A percentile compares a stretch with the other conserved stretches of the same genome.
Conservation (phyloP, 2,888 invertebrate species). For the Drosophila pseudotalamancana region DNA sequence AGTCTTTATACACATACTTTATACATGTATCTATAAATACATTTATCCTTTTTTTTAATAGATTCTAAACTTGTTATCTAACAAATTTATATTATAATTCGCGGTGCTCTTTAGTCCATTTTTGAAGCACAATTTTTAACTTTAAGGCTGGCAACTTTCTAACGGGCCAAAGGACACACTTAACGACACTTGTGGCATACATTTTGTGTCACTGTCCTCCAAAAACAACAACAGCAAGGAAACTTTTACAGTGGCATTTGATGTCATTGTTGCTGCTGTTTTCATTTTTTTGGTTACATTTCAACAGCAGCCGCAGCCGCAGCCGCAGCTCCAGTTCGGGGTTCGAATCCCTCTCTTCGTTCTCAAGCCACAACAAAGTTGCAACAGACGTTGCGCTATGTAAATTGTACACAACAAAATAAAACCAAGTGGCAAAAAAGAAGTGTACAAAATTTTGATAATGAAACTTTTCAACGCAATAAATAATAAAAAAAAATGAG, state of each 20-base stretch:
- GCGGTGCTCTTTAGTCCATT: too few species aligned
- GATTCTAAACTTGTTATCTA: too few species aligned
- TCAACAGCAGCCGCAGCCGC: slow-evolving; percentile 34
- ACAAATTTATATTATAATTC: too few species aligned
- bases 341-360: neutral
- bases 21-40: too few species aligned
- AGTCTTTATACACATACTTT: too few species aligned
- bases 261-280: slow-evolving; percentile 63
- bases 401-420: slow-evolving; percentile 55
- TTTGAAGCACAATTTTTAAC: too few species aligned
- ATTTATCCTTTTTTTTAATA: too few species aligned
- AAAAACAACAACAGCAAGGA: slow-evolving; percentile 63
- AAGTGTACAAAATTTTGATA: slow-evolving; percentile 53
- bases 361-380: slow-evolving; percentile 4
- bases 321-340: slow-evolving; percentile 16
- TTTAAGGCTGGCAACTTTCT: slow-evolving; percentile 33
- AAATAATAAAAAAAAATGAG: slow-evolving; percentile 70
- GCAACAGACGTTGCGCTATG: slow-evolving; percentile 63
- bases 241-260: slow-evolving; percentile 74
- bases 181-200: slow-evolving; percentile 5
- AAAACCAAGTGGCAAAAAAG: slow-evolving; percentile 11
- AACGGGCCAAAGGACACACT: slow-evolving; percentile 18
- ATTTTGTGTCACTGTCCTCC: slow-evolving; percentile 51
- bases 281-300: slow-evolving; percentile 59
- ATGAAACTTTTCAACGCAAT: slow-evolving; percentile 77